A percentile compares a stretch with the other conserved stretches of the same genome.
Conservation (phyloP, 30 jellyfish, hydroid and myxozoan species). For the Aurelia coerulea region DNA sequence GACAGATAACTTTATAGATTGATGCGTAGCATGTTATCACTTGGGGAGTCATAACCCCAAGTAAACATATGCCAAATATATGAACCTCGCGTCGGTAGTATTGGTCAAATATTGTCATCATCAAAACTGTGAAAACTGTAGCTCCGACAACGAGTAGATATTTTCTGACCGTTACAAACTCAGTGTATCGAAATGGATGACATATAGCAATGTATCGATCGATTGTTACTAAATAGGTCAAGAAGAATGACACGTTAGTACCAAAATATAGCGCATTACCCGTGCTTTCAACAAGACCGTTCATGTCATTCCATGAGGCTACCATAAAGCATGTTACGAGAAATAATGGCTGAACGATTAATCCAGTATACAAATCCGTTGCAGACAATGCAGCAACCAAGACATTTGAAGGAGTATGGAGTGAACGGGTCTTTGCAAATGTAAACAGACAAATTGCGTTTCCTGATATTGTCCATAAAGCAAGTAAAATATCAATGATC, state of each 20-base stretch:
- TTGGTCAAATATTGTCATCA: no score
- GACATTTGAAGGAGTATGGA: no score
- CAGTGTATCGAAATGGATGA: conserved; percentile 4
- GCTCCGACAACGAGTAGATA: background rate
- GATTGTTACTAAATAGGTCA: background rate
- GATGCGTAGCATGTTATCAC: background rate
- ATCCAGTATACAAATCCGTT: no score
- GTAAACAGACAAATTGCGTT: background rate
- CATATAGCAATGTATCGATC: conserved; percentile 29
- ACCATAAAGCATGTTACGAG: background rate
- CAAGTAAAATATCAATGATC: background rate
- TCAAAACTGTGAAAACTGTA: no score
- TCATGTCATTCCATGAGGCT: background rate
- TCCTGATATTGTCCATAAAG: background rate
- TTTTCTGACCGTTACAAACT: background rate
- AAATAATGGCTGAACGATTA: background rate
- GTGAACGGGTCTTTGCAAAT: background rate
- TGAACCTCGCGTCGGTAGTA: no score
- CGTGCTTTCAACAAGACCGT: background rate
- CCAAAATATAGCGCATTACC: background rate
- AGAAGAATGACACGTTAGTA: background rate
- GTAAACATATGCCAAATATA: no score
- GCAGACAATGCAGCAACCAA: no score
- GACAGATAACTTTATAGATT: conserved; percentile 10
- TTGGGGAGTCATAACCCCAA: background rate